These are phyloP conservation scores for Chydorus sphaericus DNA, from an alignment of 2,888 invertebrate genomes.

Conservation along the genomic window DNA sequence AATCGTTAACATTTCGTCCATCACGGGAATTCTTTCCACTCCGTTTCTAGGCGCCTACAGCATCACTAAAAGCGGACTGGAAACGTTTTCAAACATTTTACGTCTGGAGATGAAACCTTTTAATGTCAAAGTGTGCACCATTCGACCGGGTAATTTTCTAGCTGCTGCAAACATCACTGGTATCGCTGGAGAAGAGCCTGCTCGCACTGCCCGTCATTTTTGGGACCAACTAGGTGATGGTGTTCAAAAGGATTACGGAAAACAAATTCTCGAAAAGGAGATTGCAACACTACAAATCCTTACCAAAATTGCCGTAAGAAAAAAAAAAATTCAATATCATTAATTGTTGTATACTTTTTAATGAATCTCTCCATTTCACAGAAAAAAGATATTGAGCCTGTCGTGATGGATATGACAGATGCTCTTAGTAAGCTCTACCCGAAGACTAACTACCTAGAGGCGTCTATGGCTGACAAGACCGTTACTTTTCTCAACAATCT, in stretches of 20 bases:
- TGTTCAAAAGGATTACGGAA: background rate
- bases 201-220: background rate
- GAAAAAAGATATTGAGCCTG: conserved; percentile 49
- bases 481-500: background rate
- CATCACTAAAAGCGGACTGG: conserved; percentile 54
- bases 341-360: too few species aligned
- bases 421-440: conserved; percentile 68
- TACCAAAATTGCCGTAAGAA: background rate
- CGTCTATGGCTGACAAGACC: background rate
- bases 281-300: background rate
- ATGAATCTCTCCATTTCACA: background rate
- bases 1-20: conserved; percentile 51
- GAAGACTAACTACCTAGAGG: conserved; percentile 48
- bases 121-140: conserved; percentile 48
- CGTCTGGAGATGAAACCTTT: conserved; percentile 49
- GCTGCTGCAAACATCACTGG: conserved; percentile 41
- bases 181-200: background rate
- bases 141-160: conserved; percentile 71
- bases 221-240: background rate
- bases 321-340: too few species aligned
- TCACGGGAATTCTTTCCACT: conserved; percentile 48
- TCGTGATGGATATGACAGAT: conserved; percentile 53
- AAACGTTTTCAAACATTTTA: conserved; percentile 62
- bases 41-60: conserved; percentile 69
- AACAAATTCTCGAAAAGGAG: background rate